These are phyloP conservation scores for Danio aesculapii DNA, from an alignment of 2,797 vertebrate genomes.

Conservation along the genomic window DNA sequence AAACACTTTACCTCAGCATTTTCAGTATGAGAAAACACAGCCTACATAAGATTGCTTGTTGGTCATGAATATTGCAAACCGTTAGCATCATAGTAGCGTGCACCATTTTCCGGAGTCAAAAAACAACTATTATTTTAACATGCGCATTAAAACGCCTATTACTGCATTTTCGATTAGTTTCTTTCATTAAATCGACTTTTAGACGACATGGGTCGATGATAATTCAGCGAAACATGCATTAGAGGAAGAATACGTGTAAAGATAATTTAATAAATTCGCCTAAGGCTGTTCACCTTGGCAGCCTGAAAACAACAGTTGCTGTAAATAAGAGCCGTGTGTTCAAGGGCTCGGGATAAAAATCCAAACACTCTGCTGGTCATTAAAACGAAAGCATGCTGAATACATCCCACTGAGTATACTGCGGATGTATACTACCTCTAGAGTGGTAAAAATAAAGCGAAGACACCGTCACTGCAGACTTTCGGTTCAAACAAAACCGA, in stretches of 20 bases:
- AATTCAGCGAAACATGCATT: neutral
- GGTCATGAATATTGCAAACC: neutral
- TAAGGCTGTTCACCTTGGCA: slow-evolving; percentile 62
- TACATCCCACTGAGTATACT: neutral
- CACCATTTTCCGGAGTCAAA: neutral
- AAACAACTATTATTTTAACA: neutral
- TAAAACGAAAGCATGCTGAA: neutral
- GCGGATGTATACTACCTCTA: neutral
- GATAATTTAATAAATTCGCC: slow-evolving; percentile 17
- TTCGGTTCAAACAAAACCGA: slow-evolving; percentile 22
- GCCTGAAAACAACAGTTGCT: slow-evolving; percentile 67
- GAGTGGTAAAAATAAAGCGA: neutral
- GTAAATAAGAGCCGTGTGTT: slow-evolving; percentile 66
- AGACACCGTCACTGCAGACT: neutral
- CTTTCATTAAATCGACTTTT: neutral
- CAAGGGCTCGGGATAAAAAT: slow-evolving; percentile 58
- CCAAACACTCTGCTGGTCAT: neutral
- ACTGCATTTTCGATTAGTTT: neutral
- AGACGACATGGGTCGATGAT: fast-evolving
- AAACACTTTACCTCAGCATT: neutral
- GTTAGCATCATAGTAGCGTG: neutral
- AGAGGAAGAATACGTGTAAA: neutral
- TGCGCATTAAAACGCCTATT: neutral
- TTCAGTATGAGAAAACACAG: neutral
- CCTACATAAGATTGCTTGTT: neutral